These are phyloP conservation scores for Callosobruchus maculatus DNA, from an alignment of 2,888 invertebrate genomes.

Conservation along the genomic window DNA sequence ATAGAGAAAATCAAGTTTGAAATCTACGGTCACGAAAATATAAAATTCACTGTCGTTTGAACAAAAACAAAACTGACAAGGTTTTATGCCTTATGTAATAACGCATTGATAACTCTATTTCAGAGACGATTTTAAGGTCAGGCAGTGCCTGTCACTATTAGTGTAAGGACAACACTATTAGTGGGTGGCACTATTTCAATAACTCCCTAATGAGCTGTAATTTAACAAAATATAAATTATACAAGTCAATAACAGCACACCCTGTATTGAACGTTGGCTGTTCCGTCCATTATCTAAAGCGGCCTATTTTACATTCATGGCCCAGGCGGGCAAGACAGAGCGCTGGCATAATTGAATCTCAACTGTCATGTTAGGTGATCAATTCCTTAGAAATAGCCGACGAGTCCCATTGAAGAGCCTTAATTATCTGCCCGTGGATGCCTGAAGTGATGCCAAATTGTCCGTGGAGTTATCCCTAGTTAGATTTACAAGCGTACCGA, in stretches of 20 bases:
- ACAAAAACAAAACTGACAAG: too few relatives aligned
- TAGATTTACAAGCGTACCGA: slow-evolving; percentile 2
- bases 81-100: too few relatives aligned
- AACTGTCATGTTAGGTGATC: slow-evolving; percentile 47
- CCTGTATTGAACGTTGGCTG: background rate
- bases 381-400: slow-evolving; percentile 29
- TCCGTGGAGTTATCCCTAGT: slow-evolving; percentile 3
- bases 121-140: too few relatives aligned
- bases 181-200: too few relatives aligned
- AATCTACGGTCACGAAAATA: too few relatives aligned
- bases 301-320: background rate
- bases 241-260: background rate
- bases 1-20: too few relatives aligned
- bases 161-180: too few relatives aligned
- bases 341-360: slow-evolving; percentile 45
- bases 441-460: slow-evolving; percentile 17
- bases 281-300: background rate
- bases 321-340: background rate
- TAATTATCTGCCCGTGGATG: slow-evolving; percentile 13
- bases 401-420: slow-evolving; percentile 22
- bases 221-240: too few relatives aligned
- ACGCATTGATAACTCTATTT: too few relatives aligned
- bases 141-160: too few relatives aligned
- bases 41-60: too few relatives aligned
- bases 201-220: too few relatives aligned